phyloP scores from a whole-genome alignment of 2,113 vertebrate genomes.

The Hippocampus zosterae region DNA sequence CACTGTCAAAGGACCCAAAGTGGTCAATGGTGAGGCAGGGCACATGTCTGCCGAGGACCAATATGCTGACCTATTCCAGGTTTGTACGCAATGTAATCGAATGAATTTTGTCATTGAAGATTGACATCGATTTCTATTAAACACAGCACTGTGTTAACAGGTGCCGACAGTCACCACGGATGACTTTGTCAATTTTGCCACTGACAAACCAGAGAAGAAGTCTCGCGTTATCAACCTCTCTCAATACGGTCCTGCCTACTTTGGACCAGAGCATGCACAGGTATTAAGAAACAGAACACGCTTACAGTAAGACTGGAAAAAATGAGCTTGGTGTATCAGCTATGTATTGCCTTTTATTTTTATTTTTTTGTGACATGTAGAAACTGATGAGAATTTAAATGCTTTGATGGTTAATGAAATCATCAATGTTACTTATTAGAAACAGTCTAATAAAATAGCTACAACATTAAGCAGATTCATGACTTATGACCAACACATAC shows the following conservation, averaged over 20 bases:
- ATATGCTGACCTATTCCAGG: constrained; percentile 91
- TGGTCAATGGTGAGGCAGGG: constrained; percentile 63
- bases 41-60: constrained; percentile 82
- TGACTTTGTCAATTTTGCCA: constrained; percentile 89
- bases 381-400: background rate
- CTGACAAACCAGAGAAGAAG: constrained; percentile 89
- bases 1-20: constrained; percentile 74
- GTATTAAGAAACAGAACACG: constrained; percentile 23
- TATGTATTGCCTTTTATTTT: background rate
- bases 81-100: constrained; percentile 9
- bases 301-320: background rate
- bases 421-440: background rate
- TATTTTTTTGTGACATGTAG: background rate
- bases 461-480: background rate
- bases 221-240: constrained; percentile 95
- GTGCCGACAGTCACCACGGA: constrained; percentile 84
- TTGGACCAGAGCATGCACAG: constrained; percentile 93
- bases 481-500: background rate
- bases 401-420: background rate
- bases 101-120: background rate
- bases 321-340: background rate
- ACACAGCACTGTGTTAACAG: constrained; percentile 26
- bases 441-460: background rate
- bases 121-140: background rate
- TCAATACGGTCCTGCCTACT: constrained; percentile 92